Base-by-base conservation (phyloP, 1,140 invertebrate genomes). In the Thaumatotibia leucotreta region DNA sequence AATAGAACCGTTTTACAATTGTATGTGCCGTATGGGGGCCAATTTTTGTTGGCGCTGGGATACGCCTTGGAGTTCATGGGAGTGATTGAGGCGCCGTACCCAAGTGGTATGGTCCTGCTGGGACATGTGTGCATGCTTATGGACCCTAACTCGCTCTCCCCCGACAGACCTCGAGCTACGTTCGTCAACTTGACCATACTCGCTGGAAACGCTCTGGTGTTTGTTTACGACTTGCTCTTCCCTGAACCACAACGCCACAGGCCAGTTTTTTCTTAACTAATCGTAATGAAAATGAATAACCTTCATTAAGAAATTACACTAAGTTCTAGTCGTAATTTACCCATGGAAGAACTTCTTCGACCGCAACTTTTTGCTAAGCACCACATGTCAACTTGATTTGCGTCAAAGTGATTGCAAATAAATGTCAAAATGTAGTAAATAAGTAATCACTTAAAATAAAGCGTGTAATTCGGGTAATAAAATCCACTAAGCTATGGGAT, bases 31-130 rank as follows among this genome's bases (percentile, higher is more conserved):
- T 6, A 45, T 20, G 39, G 17, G n/a, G 39, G 39, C 17, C 14
- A 6, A 20, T 6, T 9, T 17, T 17, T 45, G 17, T 17, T 20
- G 17, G 17, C 6, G 1, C 20, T 45, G 14, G 87, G 87, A 27
- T 89, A 86, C 65, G 32, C 80, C 11, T 54, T 86, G 14, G 84
- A 89, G 61, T 82, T 86, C 32, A 73, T 86, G 27, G 74, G 82
- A 45, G 69, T 11, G 61, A 45, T 83, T 1, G 49, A 69, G 0
- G 76, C 82, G 1, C 83, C 84, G 4, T 5, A 86, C 0, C 76
- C 87, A 0, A 88, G 84, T 61, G 85, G 74, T 0, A 65, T 86
- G 6, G 83, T 87, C 11, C 66, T 89, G 14, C 35, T 84, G 5
- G 85, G 85, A 14, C 80, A 89, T 68, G 54, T 88, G 5, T 85